Conservation (phyloP, 2,113 vertebrate species). For the Cygnus buccinator region DNA sequence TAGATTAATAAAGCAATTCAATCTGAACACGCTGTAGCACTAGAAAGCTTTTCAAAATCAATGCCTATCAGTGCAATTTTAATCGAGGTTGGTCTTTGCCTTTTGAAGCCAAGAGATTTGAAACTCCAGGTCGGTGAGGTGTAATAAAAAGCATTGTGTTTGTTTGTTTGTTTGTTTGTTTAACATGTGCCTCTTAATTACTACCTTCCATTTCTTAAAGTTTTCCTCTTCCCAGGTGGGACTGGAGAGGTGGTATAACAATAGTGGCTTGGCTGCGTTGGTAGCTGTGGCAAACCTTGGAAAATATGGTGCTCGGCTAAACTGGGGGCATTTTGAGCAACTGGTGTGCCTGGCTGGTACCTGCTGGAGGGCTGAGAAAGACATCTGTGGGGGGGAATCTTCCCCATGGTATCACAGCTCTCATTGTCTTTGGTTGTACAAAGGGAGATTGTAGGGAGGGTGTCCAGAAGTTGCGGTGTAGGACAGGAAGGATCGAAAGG, state of each 20-base stretch:
- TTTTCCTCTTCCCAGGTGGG: constrained; percentile 26
- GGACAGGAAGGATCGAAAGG: background rate
- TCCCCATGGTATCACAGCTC: background rate
- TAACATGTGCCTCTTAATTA: constrained; percentile 51
- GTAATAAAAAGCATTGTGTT: constrained; percentile 41
- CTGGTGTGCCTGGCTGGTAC: background rate
- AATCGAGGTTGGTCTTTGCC: constrained; percentile 69
- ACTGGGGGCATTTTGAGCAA: background rate
- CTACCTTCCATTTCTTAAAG: background rate
- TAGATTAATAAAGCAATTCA: constrained; percentile 72
- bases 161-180: background rate
- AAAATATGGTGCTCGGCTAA: background rate
- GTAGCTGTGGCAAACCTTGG: background rate
- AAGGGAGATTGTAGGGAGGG: background rate
- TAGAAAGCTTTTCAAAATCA: constrained; percentile 73
- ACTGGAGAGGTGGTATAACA: background rate
- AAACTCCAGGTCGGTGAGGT: constrained; percentile 58
- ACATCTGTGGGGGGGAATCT: background rate
- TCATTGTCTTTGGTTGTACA: rapidly evolving
- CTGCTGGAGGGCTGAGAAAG: background rate
- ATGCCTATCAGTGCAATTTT: constrained; percentile 60
- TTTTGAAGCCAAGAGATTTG: constrained; percentile 70
- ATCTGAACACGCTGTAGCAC: constrained; percentile 38
- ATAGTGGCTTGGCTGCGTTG: background rate
- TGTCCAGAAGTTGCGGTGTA: background rate